A percentile compares a stretch with the other conserved stretches of the same genome.
Evolutionary conservation across 1,140 invertebrate species (phyloP).

Genomic region (Neomicropteryx cornuta): DNA sequence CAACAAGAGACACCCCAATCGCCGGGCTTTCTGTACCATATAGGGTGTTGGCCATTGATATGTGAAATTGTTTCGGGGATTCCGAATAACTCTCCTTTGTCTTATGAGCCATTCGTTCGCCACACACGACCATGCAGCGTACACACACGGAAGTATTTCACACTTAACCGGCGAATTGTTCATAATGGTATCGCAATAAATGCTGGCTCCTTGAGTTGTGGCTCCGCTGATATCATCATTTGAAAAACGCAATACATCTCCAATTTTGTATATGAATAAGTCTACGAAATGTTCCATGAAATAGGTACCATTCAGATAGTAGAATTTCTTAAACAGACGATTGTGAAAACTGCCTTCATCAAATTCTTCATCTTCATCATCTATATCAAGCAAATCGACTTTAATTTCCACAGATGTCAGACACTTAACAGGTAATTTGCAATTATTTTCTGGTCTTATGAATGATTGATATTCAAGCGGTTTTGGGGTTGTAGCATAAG

Average conservation of each 20-base stretch:
- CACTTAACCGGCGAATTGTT: conserved; percentile 33
- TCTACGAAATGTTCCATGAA: conserved; percentile 54
- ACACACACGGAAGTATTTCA: conserved; percentile 51
- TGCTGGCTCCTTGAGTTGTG: conserved; percentile 43
- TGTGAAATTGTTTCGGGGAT: conserved; percentile 39
- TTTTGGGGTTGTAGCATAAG: conserved; percentile 30
- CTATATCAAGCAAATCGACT: conserved; percentile 22
- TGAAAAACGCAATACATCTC: conserved; percentile 37
- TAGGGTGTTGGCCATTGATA: conserved; percentile 55
- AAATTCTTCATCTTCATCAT: conserved; percentile 24
- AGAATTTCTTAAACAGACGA: conserved; percentile 32
- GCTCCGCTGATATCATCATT: conserved; percentile 32
- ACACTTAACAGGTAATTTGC: conserved; percentile 32
- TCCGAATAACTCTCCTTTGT: conserved; percentile 36
- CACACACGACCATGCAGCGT: conserved; percentile 51
- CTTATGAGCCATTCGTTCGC: conserved; percentile 52
- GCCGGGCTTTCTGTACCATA: conserved; percentile 52
- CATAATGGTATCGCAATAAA: conserved; percentile 41
- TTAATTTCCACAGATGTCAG: conserved; percentile 32
- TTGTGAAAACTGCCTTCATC: conserved; percentile 22
- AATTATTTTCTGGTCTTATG: conserved; percentile 24
- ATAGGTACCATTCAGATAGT: conserved; percentile 45
- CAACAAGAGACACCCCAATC: conserved; percentile 53
- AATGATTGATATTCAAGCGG: conserved; percentile 26
- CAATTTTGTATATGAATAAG: conserved; percentile 43